Base-by-base conservation (phyloP, 2,113 vertebrate species). In the Equus przewalskii region DNA sequence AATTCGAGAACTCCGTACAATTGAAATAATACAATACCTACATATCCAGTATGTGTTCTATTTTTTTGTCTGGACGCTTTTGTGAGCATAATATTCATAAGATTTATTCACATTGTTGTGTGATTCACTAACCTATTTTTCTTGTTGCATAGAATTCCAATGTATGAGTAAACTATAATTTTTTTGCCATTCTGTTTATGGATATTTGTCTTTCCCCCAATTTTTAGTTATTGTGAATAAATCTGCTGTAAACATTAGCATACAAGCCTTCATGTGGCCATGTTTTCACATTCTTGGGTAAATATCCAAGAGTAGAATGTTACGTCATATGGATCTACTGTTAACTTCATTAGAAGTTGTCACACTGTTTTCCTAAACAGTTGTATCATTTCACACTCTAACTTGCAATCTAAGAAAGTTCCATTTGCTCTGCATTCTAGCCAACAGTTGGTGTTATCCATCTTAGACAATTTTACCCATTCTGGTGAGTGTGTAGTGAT, bases 41-140 rank as follows among this genome's bases (percentile, higher is more conserved):
- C 12, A 92, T 18, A 75, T 64, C 33, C 58, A 44, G 26, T n/a
- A 49, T 60, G 21, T 44, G 7, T 75, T 81, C 9, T 15, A 9
- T 36, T 60, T 54, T 24, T 16, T 51, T 1, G 5, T 58, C 64
- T 75, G 5, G 11, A 51, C 44, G 90, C 8, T 93, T 93, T 93
- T 81, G 33, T 33, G 58, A 93, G 72, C 28, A 67, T 81, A 86
- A 75, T 93, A 90, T 8, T 58, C 13, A 93, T 84, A 44, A 89
- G 26, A 83, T 51, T 80, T 85, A 81, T 62, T 36, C 11, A 93
- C 44, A 18, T 51, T 82, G 54, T 49, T 76, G 7, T 64, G 54
- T 90, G 85, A 41, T 49, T 44, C 58, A 86, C 21, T 62, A 81
- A 93, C 91, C 56, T 92, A 33, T 81, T 93, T 69, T 76, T 76